Percentiles rank a stretch among this genome's conserved stretches.
phyloP scores from a whole-genome alignment of 1,140 invertebrate species.

The Phortica variegata region DNA sequence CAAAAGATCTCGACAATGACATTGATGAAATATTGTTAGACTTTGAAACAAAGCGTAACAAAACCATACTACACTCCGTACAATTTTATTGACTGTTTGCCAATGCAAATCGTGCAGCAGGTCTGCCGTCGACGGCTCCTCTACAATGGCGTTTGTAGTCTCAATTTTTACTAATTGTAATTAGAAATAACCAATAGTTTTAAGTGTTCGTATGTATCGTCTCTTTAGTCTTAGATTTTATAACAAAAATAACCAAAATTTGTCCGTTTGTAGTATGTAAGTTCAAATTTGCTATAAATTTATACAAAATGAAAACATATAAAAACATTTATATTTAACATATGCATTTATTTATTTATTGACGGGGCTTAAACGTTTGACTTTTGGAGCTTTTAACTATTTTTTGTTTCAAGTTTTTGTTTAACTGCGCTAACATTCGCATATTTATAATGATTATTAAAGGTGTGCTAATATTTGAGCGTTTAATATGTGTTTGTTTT shows the following conservation, averaged over 20 bases:
- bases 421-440: background rate
- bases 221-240: too few relatives aligned
- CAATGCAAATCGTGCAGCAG: too few relatives aligned
- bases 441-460: background rate
- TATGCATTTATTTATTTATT: constrained; percentile 30
- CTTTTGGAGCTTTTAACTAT: background rate
- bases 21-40: constrained; percentile 94
- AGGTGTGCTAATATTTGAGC: too few relatives aligned
- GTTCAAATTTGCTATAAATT: too few relatives aligned
- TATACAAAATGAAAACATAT: too few relatives aligned
- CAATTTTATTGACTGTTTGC: constrained; percentile 95
- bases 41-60: constrained; percentile 83
- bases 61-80: constrained; percentile 86
- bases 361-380: background rate
- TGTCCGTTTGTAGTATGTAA: too few relatives aligned
- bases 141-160: too few relatives aligned
- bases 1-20: constrained; percentile 93
- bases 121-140: too few relatives aligned
- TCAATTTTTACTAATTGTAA: too few relatives aligned
- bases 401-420: background rate
- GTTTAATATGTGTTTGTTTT: constrained; percentile 1
- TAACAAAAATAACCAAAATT: too few relatives aligned
- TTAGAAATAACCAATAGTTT: too few relatives aligned
- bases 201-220: too few relatives aligned
- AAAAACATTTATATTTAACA: constrained; percentile 8